Evolutionary conservation across 1,140 invertebrate genomes (phyloP).

Genomic region (Vollenhovia emeryi): DNA sequence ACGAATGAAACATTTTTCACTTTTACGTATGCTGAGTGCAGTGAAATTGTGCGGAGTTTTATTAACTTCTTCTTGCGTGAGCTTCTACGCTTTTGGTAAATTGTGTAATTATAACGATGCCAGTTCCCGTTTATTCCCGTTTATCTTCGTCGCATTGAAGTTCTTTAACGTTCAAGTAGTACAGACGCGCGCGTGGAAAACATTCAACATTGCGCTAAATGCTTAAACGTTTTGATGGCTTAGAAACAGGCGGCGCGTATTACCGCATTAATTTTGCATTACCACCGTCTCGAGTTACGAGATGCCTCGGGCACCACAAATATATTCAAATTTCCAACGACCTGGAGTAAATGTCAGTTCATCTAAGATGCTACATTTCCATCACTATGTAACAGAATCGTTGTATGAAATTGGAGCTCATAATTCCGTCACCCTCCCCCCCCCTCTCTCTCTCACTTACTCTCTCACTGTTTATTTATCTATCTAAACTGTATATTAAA

Average conservation of each 20-base stretch:
- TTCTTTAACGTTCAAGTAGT: not conserved
- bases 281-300: constrained; percentile 13
- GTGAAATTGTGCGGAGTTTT: not conserved
- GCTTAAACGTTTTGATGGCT: constrained; percentile 26
- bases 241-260: constrained; percentile 1
- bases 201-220: not conserved
- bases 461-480: not conserved
- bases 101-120: not conserved
- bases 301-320: constrained; percentile 16
- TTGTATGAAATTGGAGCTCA: constrained; percentile 54
- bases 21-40: not conserved
- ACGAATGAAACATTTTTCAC: not conserved
- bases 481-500: constrained; percentile 20
- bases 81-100: not conserved
- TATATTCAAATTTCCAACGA: constrained; percentile 53
- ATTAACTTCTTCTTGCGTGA: constrained; percentile 1
- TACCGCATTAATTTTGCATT: constrained; percentile 38
- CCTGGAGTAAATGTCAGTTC: constrained; percentile 32
- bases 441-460: not conserved
- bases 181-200: not conserved
- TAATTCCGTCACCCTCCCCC: not conserved
- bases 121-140: not conserved
- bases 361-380: constrained; percentile 60
- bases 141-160: not conserved
- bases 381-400: constrained; percentile 61